phyloP scores from a whole-genome alignment of 1,140 invertebrate species.

The Papilio dardanus region DNA sequence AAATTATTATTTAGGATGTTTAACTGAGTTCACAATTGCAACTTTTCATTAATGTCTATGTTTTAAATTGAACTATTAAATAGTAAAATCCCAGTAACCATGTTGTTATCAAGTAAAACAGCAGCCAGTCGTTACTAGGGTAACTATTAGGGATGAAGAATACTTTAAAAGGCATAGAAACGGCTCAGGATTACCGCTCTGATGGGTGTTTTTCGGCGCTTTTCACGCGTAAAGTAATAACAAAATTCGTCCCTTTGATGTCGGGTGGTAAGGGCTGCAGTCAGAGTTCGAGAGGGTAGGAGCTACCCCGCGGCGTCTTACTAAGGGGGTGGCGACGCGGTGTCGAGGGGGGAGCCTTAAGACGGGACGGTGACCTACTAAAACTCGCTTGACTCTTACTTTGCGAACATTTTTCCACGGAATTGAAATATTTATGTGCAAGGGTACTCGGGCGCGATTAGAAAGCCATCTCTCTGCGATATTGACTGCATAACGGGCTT shows the following conservation, averaged over 20 bases:
- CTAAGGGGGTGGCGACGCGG: constrained; percentile 46
- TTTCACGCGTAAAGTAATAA: constrained; percentile 62
- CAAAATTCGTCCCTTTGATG: constrained; percentile 75
- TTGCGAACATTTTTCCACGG: constrained; percentile 65
- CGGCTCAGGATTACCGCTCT: constrained; percentile 1
- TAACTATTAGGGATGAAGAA: neutral
- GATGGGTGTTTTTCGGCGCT: constrained; percentile 55
- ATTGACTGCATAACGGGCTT: constrained; percentile 65
- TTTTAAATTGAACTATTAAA: neutral
- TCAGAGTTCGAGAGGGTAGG: constrained; percentile 58
- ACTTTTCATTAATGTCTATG: no score
- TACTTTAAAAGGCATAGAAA: neutral
- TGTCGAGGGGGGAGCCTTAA: constrained; percentile 57
- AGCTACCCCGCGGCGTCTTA: constrained; percentile 63
- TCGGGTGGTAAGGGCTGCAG: constrained; percentile 50
- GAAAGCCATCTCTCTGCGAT: constrained; percentile 73
- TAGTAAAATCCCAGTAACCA: neutral
- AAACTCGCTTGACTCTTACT: constrained; percentile 50
- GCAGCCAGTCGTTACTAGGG: neutral
- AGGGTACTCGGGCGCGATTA: constrained; percentile 66
- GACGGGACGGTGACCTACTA: constrained; percentile 70
- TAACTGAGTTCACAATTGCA: no score
- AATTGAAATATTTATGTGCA: constrained; percentile 71
- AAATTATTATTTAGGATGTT: neutral
- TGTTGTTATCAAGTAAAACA: neutral